phyloP scores from a whole-genome alignment of 2,888 invertebrate genomes.

The Hemaris fuciformis region DNA sequence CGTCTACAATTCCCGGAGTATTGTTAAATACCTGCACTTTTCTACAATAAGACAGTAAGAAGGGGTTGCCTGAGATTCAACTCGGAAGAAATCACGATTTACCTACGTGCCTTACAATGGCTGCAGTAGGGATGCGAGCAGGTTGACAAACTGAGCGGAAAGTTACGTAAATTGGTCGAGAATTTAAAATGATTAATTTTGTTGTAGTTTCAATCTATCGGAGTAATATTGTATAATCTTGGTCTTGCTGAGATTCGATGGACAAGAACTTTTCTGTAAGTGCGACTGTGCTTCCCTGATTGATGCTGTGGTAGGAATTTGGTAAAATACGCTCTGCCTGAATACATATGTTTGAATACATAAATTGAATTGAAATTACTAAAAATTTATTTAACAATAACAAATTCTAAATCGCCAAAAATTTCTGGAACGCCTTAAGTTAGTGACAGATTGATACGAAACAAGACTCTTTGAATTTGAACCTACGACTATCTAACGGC shows the following conservation, averaged over 20 bases:
- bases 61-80: slow-evolving; percentile 17
- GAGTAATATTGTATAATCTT: background rate
- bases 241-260: background rate
- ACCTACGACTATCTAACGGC: too few relatives aligned
- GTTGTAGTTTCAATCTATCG: background rate
- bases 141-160: slow-evolving; percentile 6
- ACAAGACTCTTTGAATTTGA: too few relatives aligned
- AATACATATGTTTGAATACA: too few relatives aligned
- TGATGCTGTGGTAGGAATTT: too few relatives aligned
- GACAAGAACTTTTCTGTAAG: too few relatives aligned
- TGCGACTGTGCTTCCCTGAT: too few relatives aligned
- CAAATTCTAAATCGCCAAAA: too few relatives aligned
- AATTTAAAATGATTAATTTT: background rate
- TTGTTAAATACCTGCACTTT: slow-evolving; percentile 26
- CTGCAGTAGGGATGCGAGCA: slow-evolving; percentile 15
- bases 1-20: slow-evolving; percentile 14
- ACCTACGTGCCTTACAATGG: slow-evolving; percentile 46
- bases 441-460: too few relatives aligned
- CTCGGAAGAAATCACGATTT: slow-evolving; percentile 48
- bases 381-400: too few relatives aligned
- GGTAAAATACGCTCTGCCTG: too few relatives aligned
- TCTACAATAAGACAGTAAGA: slow-evolving; percentile 19
- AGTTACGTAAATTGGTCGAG: background rate
- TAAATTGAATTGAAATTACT: too few relatives aligned
- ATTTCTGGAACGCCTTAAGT: too few relatives aligned